Base-by-base conservation (phyloP, 1,140 invertebrate genomes). In the Anagrus nilaparvatae region DNA sequence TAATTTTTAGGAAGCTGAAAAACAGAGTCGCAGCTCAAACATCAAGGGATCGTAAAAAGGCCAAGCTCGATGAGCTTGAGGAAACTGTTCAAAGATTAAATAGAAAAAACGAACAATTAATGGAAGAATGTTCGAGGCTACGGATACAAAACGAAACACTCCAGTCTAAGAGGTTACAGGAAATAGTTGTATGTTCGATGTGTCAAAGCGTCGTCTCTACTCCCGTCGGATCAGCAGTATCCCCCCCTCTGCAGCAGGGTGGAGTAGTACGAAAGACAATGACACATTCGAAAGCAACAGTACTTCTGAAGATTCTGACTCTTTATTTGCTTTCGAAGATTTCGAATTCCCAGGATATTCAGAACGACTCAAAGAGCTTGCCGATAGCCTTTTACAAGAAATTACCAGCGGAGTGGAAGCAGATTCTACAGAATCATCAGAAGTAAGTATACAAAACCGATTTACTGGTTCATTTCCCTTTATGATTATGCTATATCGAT, bases 21-120 rank as follows among this genome's bases (percentile, higher is more conserved):
- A 98, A 97, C 62, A 73, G 94, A 54, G 89, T 97, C 12, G 94
- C 95, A 25, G 95, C 95, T n/a, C 94, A 98, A 64, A 94, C 87
- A 28, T 96, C 94, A 1, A 73, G 95, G 37, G 95, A 98, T 63
- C 76, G 91, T n/a, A 97, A 97, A 59, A 97, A 97, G 63, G 85
- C 85, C 0, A 82, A 82, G 59, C 81, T 96, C 75, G 81, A 86
- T 44, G 84, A 91, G 51, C 76, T 97, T 63, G 91, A 97, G 67
- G 64, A 68, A 10, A 75, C 77, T 28, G 74, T 88, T 6, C 70
- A 74, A 45, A 58, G 70, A 18, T 60, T 87, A n/a, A 72, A 72
- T 43, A 72, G 78, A 23, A 69, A 71, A 48, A 83, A 84, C 47
- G 73, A 79, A 40, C 59, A 68, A n/a, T 58, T 85, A 18, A 59